Conservation (phyloP, 2,113 vertebrate species). For the Nestor notabilis region DNA sequence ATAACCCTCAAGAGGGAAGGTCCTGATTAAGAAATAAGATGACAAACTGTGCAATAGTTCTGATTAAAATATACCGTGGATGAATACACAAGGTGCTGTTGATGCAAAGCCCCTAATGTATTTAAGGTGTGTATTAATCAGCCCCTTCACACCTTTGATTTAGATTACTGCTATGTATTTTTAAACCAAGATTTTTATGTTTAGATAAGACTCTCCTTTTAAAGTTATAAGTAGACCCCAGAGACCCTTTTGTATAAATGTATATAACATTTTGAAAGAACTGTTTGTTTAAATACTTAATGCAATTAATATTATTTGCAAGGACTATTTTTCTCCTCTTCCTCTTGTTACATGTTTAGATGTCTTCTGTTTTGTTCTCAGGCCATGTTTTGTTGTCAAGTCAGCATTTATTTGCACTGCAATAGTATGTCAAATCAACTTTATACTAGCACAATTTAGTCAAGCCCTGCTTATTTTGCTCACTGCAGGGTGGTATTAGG, state of each 20-base stretch:
- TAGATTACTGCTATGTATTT: slow-evolving; percentile 6
- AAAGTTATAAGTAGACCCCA: background rate
- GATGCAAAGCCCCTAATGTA: background rate
- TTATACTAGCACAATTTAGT: background rate
- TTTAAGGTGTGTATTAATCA: background rate
- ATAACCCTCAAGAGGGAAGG: background rate
- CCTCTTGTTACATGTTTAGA: background rate
- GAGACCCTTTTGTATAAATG: background rate
- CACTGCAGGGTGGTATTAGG: background rate
- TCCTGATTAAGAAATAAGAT: slow-evolving; percentile 10
- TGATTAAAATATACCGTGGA: slow-evolving; percentile 10
- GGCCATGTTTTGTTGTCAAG: background rate
- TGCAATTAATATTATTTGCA: background rate
- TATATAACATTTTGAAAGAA: background rate
- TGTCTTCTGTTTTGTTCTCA: background rate
- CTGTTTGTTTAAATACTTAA: slow-evolving; percentile 21
- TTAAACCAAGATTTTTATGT: background rate
- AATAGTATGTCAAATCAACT: background rate
- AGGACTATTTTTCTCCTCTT: background rate
- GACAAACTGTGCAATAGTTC: slow-evolving; percentile 8
- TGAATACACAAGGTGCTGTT: background rate
- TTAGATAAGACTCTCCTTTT: background rate
- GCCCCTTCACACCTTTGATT: background rate
- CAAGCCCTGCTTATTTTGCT: background rate
- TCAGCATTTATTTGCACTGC: background rate